Conservation (phyloP, 2,797 vertebrate species). For the Peromyscus melanophrys region DNA sequence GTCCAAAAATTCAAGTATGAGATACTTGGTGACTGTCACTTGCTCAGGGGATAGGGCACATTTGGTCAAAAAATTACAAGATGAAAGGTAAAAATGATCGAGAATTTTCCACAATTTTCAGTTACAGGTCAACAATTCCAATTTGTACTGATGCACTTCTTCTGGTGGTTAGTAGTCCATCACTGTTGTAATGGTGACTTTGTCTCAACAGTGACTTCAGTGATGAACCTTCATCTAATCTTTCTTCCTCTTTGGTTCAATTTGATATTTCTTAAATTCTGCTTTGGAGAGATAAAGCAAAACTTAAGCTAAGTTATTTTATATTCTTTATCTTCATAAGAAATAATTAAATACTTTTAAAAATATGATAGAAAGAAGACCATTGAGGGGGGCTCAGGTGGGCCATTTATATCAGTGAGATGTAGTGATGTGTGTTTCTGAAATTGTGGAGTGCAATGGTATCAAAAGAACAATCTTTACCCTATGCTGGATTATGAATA, state of each 20-base stretch:
- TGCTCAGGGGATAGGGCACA: too few species aligned
- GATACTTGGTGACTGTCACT: too few species aligned
- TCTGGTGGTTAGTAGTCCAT: not conserved
- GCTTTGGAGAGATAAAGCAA: not conserved
- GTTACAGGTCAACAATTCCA: not conserved
- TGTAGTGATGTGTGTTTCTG: accelerated
- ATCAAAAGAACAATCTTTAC: too few species aligned
- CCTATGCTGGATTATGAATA: not conserved
- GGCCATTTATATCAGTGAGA: not conserved
- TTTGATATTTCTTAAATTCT: not conserved
- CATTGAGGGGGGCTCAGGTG: not conserved
- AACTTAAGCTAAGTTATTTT: not conserved
- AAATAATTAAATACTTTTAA: too few species aligned
- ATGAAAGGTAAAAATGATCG: not conserved
- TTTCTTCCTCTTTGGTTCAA: not conserved
- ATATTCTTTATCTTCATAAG: too few species aligned
- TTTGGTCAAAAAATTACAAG: not conserved
- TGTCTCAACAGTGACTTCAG: not conserved
- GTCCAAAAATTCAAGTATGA: not conserved
- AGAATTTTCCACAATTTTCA: not conserved
- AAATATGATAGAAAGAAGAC: not conserved
- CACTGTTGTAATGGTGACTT: too few species aligned
- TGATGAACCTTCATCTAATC: too few species aligned
- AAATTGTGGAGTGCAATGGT: accelerated
- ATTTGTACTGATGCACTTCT: not conserved